Evolutionary conservation across 2,113 vertebrate species (phyloP).

Genomic region (Grallaria varia): DNA sequence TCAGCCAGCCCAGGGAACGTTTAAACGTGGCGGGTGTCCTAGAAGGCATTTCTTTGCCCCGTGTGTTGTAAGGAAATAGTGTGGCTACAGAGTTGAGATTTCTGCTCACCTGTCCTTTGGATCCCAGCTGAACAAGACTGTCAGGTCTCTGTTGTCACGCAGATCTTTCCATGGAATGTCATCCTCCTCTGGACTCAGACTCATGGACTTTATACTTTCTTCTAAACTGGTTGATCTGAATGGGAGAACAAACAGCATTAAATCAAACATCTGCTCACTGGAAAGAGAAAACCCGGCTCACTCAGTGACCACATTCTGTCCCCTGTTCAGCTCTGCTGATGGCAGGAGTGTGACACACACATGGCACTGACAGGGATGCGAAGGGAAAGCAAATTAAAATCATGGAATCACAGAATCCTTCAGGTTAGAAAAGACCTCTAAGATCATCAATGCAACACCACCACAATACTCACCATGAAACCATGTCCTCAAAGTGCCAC

Average conservation of each 20-base stretch:
- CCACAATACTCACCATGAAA: neutral
- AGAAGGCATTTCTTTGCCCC: neutral
- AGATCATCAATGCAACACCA: neutral
- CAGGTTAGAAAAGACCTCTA: neutral
- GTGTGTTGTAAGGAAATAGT: neutral
- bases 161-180: conserved; percentile 94
- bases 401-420: neutral
- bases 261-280: neutral
- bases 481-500: neutral
- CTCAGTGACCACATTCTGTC: neutral
- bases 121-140: conserved; percentile 92
- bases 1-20: neutral
- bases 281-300: neutral
- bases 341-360: neutral
- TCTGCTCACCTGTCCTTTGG: conserved; percentile 84
- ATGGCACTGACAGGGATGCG: accelerated
- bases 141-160: conserved; percentile 94
- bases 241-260: neutral
- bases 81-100: neutral
- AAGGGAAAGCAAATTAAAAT: neutral
- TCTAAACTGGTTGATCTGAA: conserved; percentile 88
- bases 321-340: neutral
- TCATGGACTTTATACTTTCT: conserved; percentile 96
- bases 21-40: neutral
- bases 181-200: conserved; percentile 91